These are phyloP conservation scores for Sialia sialis DNA, from an alignment of 2,113 vertebrate species.

Conservation along the genomic window DNA sequence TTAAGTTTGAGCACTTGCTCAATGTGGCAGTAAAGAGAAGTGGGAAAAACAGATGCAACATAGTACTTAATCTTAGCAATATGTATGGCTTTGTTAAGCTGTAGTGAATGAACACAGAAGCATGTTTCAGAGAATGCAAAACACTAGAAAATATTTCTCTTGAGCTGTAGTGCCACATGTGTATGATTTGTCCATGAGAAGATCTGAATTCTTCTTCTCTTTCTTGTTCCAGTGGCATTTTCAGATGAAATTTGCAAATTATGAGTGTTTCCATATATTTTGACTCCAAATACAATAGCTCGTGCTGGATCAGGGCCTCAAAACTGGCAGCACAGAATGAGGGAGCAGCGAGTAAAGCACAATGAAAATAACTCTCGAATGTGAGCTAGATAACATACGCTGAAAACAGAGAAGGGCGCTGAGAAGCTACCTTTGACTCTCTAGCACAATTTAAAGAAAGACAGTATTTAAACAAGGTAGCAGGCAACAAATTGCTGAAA, in stretches of 20 bases:
- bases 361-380: background rate
- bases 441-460: background rate
- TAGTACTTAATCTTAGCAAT: background rate
- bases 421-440: background rate
- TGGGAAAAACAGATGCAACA: background rate
- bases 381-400: background rate
- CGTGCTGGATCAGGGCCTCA: background rate
- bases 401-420: background rate
- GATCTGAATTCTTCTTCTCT: background rate
- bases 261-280: background rate
- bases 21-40: background rate
- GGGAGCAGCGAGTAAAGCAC: background rate
- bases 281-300: background rate
- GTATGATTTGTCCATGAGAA: background rate
- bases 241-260: background rate
- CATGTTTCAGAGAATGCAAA: background rate
- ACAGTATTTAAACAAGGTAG: background rate
- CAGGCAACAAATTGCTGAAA: background rate
- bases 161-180: background rate
- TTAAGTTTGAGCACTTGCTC: background rate
- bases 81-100: background rate
- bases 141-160: background rate
- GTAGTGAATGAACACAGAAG: background rate
- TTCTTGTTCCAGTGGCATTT: background rate
- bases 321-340: background rate